phyloP scores from a whole-genome alignment of 2,888 invertebrate genomes.

The Odontothrips loti region DNA sequence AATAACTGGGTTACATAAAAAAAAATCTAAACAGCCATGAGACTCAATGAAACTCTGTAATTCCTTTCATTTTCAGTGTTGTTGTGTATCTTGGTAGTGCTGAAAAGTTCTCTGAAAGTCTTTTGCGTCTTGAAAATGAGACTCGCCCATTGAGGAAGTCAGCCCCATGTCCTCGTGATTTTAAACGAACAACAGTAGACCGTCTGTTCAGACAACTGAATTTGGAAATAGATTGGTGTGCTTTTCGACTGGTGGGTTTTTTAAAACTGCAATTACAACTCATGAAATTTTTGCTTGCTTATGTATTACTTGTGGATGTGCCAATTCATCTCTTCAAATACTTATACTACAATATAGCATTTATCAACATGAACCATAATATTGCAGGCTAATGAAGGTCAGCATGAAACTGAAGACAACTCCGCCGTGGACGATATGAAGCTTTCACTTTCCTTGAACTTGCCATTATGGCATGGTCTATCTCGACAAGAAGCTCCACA shows the following conservation, averaged over 20 bases:
- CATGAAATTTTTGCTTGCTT: not conserved
- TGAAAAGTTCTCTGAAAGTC: conserved; percentile 64
- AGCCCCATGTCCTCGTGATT: conserved; percentile 72
- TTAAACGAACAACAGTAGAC: conserved; percentile 81
- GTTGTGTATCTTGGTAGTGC: conserved; percentile 77
- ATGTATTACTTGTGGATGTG: not conserved
- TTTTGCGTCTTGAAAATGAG: conserved; percentile 70
- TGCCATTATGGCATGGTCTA: conserved; percentile 32
- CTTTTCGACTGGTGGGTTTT: conserved; percentile 69
- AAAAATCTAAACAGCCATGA: not conserved
- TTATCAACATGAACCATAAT: not conserved
- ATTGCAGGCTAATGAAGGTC: not conserved
- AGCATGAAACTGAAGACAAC: not conserved
- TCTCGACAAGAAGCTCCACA: conserved; percentile 54
- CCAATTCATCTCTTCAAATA: not conserved
- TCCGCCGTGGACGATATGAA: not conserved
- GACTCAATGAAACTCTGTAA: conserved; percentile 36
- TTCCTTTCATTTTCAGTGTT: conserved; percentile 53
- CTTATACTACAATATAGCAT: too few relatives aligned
- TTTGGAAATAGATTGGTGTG: conserved; percentile 83
- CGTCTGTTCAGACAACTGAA: conserved; percentile 73
- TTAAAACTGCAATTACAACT: conserved; percentile 1
- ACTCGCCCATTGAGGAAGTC: conserved; percentile 72
- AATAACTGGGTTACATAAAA: not conserved
- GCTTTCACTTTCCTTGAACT: not conserved